Base-by-base conservation (phyloP, 2,888 invertebrate genomes). In the Geotrupes spiniger region DNA sequence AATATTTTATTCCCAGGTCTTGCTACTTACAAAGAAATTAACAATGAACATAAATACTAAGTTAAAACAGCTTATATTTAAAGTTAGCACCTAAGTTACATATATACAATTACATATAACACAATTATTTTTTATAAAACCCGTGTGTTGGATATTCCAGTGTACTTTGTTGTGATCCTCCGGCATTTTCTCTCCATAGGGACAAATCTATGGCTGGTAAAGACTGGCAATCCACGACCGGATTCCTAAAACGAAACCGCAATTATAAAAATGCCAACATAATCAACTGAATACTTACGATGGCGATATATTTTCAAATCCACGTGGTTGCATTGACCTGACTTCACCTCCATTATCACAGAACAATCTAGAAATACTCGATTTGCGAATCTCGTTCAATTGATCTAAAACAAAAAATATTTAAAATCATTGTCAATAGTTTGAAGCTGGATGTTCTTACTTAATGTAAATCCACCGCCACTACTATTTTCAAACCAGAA, bases 401-500 rank as follows among this genome's bases (percentile, higher is more conserved):
- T 92, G 92, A 54, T 57, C 67, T 72, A 50, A 4, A 65, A 60
- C 58, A 53, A 28, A 38, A 42, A 45, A 42, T 33, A 21, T 38
- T 36, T 11, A 4, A 36, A 12, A n/a, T 42, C 4, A 37, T 9
- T 14, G 9, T 37, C n/a, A n/a, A n/a, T 16, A 6, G n/a, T 16
- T 36, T 36, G 4, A 36, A 11, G 9, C 16, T 4, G 29, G 3
- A 12, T 12, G 6, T 12, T 11, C 59, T 57, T 63, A 82, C 86
- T 81, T 62, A 78, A 74, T 2, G 84, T 84, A 60, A 89, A 88
- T 27, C 72, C 74, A 33, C 80, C 77, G 6, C 57, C 62, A 49
- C 81, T 78, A 3, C 82, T 81, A 58, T 83, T 83, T 70, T 89
- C 90, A 63, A 82, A 93, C 82, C 91, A 94, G 73, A 81, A 92